Base-by-base conservation (phyloP, 2,797 vertebrate genomes). In the Momotus momota region DNA sequence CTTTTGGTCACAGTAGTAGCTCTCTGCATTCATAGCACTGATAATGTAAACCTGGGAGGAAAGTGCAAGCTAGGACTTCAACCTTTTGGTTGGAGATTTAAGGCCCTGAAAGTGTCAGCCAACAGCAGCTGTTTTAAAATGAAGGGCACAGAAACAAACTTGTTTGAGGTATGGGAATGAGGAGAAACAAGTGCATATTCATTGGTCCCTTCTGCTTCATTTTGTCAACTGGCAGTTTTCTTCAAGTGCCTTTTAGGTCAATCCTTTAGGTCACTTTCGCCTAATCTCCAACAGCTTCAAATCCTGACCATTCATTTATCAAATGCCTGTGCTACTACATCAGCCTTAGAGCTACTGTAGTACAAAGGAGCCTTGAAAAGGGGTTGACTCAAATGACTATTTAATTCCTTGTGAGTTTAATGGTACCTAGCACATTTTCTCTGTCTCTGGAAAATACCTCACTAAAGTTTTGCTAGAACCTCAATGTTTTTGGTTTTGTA, bases 161-260 rank as follows among this genome's bases (percentile, higher is more conserved):
- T 75, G 31, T 72, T 87, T 71, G 48, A 51, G 27, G 6, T 46
- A 16, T 64, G 62, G 40, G 51, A 33, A 45, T 38, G 46, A 72
- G 43, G 54, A 81, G 41, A 79, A 93, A 90, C 55, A 92, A 93
- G n/a, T 70, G 27, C 52, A n/a, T 78, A 75, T 94, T 87, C 82
- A 62, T 52, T 13, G 52, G 35, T 78, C 55, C 75, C 70, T 91
- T 75, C 89, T 94, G 91, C 54, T 94, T 92, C n/a, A 1, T 91
- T 95, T 74, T 83, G 94, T 93, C 94, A 95, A 61, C 79, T 81
- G 91, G 66, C 89, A 88, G 9, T 54, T 95, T 91, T 89, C 84
- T 86, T 74, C 78, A 81, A 87, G 49, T 86, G 49, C 72, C 49
- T 65, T 81, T 87, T 57, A 72, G 86, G 57, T 89, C 91, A 64